These are phyloP conservation scores for Athetis lepigone DNA, from an alignment of 2,888 invertebrate genomes.

Conservation along the genomic window DNA sequence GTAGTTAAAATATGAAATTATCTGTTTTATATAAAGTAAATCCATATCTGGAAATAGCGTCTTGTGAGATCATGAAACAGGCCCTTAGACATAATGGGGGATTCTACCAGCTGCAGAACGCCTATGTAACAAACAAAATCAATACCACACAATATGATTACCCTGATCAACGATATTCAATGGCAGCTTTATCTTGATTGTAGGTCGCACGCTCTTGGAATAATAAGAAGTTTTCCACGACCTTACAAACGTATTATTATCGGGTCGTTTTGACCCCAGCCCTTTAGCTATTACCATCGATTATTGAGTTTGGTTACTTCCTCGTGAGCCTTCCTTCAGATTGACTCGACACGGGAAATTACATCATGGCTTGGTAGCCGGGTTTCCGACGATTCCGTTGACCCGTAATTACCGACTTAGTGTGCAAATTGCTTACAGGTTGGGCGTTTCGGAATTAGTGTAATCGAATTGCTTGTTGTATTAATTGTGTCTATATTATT, in stretches of 20 bases:
- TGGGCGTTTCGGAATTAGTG: conserved; percentile 16
- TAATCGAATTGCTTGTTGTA: conserved; percentile 8
- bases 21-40: no score
- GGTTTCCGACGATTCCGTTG: conserved; percentile 29
- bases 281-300: conserved; percentile 20
- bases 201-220: conserved; percentile 1
- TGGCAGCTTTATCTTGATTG: neutral
- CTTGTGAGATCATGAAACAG: no score
- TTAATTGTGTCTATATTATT: neutral
- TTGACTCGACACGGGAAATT: conserved; percentile 48
- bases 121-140: neutral
- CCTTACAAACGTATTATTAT: conserved; percentile 7
- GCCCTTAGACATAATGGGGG: no score
- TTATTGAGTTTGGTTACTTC: conserved; percentile 42
- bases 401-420: conserved; percentile 30
- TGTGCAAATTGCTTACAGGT: conserved; percentile 17
- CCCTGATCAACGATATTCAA: neutral
- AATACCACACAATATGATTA: conserved; percentile 3
- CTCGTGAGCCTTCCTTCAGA: conserved; percentile 15
- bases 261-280: neutral
- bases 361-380: conserved; percentile 32
- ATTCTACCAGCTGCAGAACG: no score
- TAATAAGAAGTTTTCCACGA: conserved; percentile 7
- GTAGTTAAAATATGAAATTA: no score
- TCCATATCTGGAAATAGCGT: no score